Conservation (phyloP, 2,113 vertebrate genomes). For the Cricetomys ansorgei region DNA sequence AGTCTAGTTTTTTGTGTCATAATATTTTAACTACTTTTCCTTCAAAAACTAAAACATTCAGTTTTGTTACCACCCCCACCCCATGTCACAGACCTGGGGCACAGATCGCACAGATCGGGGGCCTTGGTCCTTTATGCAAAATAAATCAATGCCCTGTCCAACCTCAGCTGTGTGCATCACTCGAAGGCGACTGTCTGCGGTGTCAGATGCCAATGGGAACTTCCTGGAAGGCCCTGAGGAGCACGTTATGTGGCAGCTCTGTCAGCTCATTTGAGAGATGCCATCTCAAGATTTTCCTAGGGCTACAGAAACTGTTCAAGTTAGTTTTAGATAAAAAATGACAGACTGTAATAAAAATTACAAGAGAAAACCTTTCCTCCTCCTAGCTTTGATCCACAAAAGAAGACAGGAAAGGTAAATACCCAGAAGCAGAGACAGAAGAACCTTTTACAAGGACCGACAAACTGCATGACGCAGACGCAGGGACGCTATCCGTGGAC, state of each 20-base stretch:
- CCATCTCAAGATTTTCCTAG: not conserved
- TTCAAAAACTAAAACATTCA: not conserved
- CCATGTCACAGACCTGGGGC: not conserved
- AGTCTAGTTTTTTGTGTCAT: not conserved
- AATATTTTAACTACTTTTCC: not conserved
- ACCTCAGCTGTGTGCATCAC: not conserved
- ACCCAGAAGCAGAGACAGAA: not conserved
- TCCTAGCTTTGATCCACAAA: not conserved
- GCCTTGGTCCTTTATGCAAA: not conserved
- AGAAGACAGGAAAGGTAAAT: not conserved
- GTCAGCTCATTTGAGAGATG: conserved; percentile 1
- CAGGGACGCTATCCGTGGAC: not conserved
- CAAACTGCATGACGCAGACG: not conserved
- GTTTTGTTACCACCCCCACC: not conserved
- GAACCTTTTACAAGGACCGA: not conserved
- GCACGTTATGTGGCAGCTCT: not conserved
- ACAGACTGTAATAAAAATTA: not conserved
- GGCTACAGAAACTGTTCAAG: not conserved
- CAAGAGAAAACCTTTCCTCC: not conserved
- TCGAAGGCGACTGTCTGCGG: not conserved
- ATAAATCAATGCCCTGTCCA: not conserved
- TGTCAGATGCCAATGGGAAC: not conserved
- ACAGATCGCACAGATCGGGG: not conserved
- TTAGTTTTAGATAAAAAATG: too few species aligned
- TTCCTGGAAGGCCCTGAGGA: not conserved